These are phyloP conservation scores for Lordiphosa clarofinis DNA, from an alignment of 1,140 invertebrate genomes.

Conservation along the genomic window DNA sequence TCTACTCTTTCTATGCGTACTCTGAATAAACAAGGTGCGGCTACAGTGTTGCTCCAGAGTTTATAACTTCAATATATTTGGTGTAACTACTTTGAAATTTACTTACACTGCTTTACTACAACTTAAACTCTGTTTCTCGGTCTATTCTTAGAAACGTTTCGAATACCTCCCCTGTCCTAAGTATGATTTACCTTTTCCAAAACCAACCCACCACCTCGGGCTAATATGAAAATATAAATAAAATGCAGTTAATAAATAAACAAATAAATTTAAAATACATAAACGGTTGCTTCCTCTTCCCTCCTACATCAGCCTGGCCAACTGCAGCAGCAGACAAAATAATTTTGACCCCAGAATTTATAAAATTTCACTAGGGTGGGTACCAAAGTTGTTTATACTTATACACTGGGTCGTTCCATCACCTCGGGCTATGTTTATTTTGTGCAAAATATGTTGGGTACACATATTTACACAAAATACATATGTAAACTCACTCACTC, in stretches of 20 bases:
- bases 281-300: conserved; percentile 20
- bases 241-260: conserved; percentile 76
- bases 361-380: conserved; percentile 18
- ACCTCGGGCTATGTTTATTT: conserved; percentile 68
- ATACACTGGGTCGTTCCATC: conserved; percentile 38
- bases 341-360: conserved; percentile 14
- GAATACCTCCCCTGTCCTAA: not conserved
- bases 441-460: conserved; percentile 71
- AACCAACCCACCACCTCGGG: conserved; percentile 47
- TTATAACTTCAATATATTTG: too few relatives aligned
- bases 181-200: not conserved
- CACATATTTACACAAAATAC: conserved; percentile 71
- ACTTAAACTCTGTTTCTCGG: too few relatives aligned
- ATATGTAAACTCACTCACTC: conserved; percentile 49
- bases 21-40: too few relatives aligned
- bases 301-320: conserved; percentile 13
- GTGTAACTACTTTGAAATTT: too few relatives aligned
- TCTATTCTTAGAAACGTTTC: not conserved
- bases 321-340: conserved; percentile 25
- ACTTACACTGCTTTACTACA: too few relatives aligned
- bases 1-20: too few relatives aligned
- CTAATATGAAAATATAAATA: conserved; percentile 54
- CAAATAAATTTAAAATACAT: conserved; percentile 72
- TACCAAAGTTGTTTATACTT: conserved; percentile 41
- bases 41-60: too few relatives aligned